A percentile compares a stretch with the other conserved stretches of the same genome.
Evolutionary conservation across 2,113 vertebrate species (phyloP).

Genomic region (Calypte anna): DNA sequence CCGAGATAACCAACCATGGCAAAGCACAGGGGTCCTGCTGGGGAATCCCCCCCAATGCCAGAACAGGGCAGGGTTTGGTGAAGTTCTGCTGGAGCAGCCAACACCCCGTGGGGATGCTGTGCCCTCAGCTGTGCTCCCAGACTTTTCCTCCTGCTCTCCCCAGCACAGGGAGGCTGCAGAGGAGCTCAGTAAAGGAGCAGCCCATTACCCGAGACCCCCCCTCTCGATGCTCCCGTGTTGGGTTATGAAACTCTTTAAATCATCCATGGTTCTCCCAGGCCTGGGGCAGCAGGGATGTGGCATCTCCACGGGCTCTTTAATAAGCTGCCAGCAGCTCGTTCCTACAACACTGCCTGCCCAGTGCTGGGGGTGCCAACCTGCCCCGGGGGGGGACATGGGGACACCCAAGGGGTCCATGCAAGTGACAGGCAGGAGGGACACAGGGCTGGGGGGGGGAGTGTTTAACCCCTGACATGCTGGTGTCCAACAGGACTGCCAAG

Average conservation of each 20-base stretch:
- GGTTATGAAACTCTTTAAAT: neutral
- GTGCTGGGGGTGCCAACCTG: neutral
- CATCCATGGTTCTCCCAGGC: neutral
- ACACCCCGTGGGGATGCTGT: rapidly evolving
- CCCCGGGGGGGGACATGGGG: neutral
- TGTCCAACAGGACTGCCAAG: rapidly evolving
- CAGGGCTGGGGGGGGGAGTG: neutral
- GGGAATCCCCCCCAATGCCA: rapidly evolving
- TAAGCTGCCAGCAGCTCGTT: neutral
- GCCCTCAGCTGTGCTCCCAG: neutral
- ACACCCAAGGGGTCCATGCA: neutral
- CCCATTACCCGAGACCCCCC: neutral
- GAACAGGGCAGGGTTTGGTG: neutral
- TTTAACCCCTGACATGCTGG: neutral
- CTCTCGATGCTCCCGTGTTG: neutral
- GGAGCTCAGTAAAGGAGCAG: slow-evolving; percentile 13
- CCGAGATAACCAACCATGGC: rapidly evolving
- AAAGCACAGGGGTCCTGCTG: neutral
- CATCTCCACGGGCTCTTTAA: neutral
- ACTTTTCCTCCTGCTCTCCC: neutral
- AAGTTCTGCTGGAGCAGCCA: neutral
- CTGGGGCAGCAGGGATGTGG: neutral
- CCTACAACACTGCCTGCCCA: neutral
- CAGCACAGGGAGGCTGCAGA: rapidly evolving
- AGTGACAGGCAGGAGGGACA: neutral